Percentiles rank a stretch among this genome's conserved stretches.
Conservation (phyloP, 2,888 invertebrate species). For the Hydroisotoma schaefferi region DNA sequence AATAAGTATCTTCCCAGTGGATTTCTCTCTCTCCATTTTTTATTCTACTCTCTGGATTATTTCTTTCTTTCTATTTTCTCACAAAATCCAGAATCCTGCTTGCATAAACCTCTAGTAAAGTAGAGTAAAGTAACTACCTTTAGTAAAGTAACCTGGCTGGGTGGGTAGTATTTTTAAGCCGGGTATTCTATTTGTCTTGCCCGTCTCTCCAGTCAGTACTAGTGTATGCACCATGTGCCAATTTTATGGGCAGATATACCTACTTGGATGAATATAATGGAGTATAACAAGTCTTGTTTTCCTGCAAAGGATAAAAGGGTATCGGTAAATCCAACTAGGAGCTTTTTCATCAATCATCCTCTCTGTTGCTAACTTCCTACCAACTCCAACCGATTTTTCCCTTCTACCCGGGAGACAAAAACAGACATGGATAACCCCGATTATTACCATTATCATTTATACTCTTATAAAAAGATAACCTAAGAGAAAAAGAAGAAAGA, state of each 20-base stretch:
- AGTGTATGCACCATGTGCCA: not conserved
- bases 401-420: not conserved
- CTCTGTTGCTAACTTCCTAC: not conserved
- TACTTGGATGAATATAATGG: not conserved
- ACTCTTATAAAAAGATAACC: not conserved
- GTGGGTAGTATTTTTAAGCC: not conserved
- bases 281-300: not conserved
- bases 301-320: too few species aligned
- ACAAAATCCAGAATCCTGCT: not conserved
- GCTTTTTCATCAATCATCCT: constrained; percentile 3
- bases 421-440: not conserved
- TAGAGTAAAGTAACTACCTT: too few species aligned
- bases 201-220: too few species aligned
- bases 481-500: not conserved
- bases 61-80: constrained; percentile 8
- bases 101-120: too few species aligned
- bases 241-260: not conserved
- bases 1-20: not conserved
- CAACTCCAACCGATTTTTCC: not conserved
- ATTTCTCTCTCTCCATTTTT: constrained; percentile 14
- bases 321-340: not conserved
- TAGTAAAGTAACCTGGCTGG: not conserved
- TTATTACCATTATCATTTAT: not conserved
- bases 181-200: not conserved
- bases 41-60: constrained; percentile 7